These are phyloP conservation scores for Bambusicola thoracicus DNA, from an alignment of 2,113 vertebrate species.

Conservation along the genomic window DNA sequence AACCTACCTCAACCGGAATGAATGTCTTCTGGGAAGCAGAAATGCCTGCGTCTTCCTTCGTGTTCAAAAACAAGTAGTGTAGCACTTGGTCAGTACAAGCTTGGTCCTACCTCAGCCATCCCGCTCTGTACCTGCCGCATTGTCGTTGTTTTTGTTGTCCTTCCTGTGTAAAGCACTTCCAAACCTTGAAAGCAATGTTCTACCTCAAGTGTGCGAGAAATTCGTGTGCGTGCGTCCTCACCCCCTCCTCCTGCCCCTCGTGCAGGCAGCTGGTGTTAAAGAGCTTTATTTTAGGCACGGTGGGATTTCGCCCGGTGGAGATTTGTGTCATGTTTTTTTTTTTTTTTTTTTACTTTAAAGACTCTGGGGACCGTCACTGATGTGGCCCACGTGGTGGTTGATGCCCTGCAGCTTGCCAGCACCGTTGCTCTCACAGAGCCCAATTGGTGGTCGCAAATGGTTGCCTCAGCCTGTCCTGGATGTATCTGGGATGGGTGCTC, in stretches of 20 bases:
- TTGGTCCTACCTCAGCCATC: slow-evolving; percentile 94
- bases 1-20: slow-evolving; percentile 99
- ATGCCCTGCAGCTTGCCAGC: neutral
- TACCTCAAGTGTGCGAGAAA: slow-evolving; percentile 91
- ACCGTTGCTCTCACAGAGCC: neutral
- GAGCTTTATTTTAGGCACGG: slow-evolving; percentile 63
- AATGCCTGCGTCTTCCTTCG: slow-evolving; percentile 80
- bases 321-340: neutral
- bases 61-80: slow-evolving; percentile 73
- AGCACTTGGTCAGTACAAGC: slow-evolving; percentile 83
- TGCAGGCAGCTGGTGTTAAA: neutral
- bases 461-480: neutral
- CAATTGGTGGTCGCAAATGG: neutral
- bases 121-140: slow-evolving; percentile 74
- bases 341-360: slow-evolving; percentile 35
- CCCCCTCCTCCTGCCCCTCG: slow-evolving; percentile 32
- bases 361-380: neutral
- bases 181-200: slow-evolving; percentile 93
- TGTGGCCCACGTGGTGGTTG: rapidly evolving
- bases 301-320: neutral
- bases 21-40: slow-evolving; percentile 92
- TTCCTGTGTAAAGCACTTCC: slow-evolving; percentile 90
- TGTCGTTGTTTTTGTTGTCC: neutral
- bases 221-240: neutral
- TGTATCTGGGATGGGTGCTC: neutral